A percentile compares a stretch with the other conserved stretches of the same genome.
phyloP scores from a whole-genome alignment of 2,797 vertebrate species.

The Myotis vivesi region DNA sequence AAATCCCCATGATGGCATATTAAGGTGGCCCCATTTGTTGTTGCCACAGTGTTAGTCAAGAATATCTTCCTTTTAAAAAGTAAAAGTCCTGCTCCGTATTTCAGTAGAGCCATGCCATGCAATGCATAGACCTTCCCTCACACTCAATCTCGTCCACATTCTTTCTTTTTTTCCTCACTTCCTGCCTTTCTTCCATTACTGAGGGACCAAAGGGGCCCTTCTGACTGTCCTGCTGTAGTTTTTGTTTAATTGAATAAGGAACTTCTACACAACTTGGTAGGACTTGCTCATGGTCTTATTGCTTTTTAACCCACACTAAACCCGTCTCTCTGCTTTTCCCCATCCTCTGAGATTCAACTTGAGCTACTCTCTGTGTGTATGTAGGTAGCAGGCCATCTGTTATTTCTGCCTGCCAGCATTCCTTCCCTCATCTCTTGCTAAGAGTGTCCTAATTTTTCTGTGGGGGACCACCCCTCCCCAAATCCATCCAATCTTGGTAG shows the following conservation, averaged over 20 bases:
- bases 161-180: background rate
- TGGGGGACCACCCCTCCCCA: background rate
- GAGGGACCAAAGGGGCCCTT: background rate
- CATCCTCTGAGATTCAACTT: background rate
- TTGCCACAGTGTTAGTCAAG: background rate
- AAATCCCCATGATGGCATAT: background rate
- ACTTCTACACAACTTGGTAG: background rate
- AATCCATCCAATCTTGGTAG: background rate
- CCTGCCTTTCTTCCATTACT: background rate
- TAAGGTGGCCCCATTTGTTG: background rate
- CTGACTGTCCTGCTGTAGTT: background rate
- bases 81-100: background rate
- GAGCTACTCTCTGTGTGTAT: background rate
- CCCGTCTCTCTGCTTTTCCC: background rate
- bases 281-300: background rate
- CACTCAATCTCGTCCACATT: background rate
- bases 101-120: background rate
- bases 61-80: background rate
- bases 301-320: background rate
- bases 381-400: background rate
- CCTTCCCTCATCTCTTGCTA: background rate
- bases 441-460: slow-evolving; percentile 9
- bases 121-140: background rate
- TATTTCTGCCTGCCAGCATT: background rate
- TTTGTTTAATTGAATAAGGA: slow-evolving; percentile 22